These are phyloP conservation scores for Arenicola marina DNA, from an alignment of 2,888 invertebrate species.

Conservation along the genomic window DNA sequence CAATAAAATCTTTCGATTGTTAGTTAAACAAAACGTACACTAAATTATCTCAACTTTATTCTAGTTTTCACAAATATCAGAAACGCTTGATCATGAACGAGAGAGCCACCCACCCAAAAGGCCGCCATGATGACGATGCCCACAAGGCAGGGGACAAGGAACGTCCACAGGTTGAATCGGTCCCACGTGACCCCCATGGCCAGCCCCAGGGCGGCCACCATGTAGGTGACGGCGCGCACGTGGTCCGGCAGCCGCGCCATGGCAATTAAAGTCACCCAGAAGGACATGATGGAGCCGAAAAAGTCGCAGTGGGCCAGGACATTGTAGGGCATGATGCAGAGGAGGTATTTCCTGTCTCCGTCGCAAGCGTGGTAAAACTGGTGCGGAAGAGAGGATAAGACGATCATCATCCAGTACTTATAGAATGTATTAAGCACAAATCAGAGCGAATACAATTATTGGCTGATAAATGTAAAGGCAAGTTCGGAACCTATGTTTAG, in stretches of 20 bases:
- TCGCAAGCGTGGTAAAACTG: slow-evolving; percentile 90
- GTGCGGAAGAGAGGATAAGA: neutral
- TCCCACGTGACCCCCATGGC: slow-evolving; percentile 82
- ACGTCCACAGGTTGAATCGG: slow-evolving; percentile 79
- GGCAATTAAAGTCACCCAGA: slow-evolving; percentile 86
- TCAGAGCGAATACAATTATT: no score
- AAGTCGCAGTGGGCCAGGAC: slow-evolving; percentile 88
- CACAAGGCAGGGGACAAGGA: slow-evolving; percentile 74
- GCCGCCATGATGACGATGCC: slow-evolving; percentile 72
- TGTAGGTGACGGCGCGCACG: slow-evolving; percentile 70
- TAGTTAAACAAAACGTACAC: no score
- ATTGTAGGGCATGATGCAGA: slow-evolving; percentile 76
- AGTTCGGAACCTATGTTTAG: no score
- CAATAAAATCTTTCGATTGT: no score
- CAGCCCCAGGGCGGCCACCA: slow-evolving; percentile 77
- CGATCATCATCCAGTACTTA: no score
- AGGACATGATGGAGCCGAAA: slow-evolving; percentile 81
- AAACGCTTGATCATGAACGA: no score
- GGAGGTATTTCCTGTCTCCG: slow-evolving; percentile 68
- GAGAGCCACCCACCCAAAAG: slow-evolving; percentile 74
- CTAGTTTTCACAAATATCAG: no score
- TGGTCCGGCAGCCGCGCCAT: slow-evolving; percentile 74
- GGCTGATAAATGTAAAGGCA: neutral
- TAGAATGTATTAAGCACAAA: no score
- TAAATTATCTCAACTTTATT: no score